These are phyloP conservation scores for Holothuria glaberrima DNA, from an alignment of 35 echinoderm and acorn worm genomes.

Conservation along the genomic window DNA sequence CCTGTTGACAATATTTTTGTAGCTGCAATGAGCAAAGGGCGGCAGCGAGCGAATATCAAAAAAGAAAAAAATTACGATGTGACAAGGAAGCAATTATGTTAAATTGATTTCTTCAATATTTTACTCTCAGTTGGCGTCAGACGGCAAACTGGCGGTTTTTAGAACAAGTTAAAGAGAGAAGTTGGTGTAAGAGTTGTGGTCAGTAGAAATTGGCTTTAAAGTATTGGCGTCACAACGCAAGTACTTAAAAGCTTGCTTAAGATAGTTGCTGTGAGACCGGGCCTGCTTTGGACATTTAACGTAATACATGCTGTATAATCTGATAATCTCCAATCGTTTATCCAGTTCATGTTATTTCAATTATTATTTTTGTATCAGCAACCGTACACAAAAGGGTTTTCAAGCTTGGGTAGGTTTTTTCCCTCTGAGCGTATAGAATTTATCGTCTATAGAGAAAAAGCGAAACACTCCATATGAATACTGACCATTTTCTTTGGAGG, in stretches of 20 bases:
- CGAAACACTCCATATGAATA: no score
- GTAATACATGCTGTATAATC: no score
- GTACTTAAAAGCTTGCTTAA: not conserved
- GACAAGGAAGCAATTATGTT: constrained; percentile 38
- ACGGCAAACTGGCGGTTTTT: not conserved
- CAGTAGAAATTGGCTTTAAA: not conserved
- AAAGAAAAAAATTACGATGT: not conserved
- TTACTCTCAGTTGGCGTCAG: constrained; percentile 17
- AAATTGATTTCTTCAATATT: constrained; percentile 64
- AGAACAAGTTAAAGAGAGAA: not conserved
- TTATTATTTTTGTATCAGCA: not conserved
- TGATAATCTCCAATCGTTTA: no score
- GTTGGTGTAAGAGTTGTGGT: not conserved
- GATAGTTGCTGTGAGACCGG: not conserved
- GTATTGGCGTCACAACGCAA: not conserved
- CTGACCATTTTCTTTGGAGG: no score
- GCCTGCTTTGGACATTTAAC: not conserved
- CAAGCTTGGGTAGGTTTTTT: no score
- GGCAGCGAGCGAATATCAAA: no score
- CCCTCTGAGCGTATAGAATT: no score
- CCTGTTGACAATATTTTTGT: no score
- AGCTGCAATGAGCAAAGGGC: no score
- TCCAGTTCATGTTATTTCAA: not conserved
- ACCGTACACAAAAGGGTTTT: no score
- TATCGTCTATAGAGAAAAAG: no score